phyloP scores from a whole-genome alignment of 2,113 vertebrate species.

The Dasyprocta punctata region DNA sequence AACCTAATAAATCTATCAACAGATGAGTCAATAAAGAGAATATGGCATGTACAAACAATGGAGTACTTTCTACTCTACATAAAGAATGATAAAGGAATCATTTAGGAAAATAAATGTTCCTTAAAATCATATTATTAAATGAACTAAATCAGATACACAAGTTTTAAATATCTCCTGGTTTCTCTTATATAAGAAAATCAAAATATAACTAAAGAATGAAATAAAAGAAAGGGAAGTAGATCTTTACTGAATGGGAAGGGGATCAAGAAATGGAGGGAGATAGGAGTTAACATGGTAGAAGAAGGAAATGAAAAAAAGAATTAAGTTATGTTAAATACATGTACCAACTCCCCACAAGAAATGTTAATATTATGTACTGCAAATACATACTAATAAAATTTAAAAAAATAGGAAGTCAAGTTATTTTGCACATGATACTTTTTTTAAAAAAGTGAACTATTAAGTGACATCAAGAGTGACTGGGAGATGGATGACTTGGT shows the following conservation, averaged over 20 bases:
- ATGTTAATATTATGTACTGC: neutral
- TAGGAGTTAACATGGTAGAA: neutral
- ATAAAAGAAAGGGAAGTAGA: neutral
- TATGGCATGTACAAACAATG: neutral
- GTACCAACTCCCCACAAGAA: neutral
- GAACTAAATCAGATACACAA: neutral
- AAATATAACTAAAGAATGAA: neutral
- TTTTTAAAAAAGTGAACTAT: neutral
- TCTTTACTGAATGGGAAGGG: neutral
- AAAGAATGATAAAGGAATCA: neutral
- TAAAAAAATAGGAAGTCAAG: neutral
- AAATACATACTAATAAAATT: neutral
- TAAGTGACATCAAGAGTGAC: neutral
- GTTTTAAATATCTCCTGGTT: neutral
- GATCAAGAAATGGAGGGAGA: neutral
- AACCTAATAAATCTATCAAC: neutral
- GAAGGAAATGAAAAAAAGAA: neutral
- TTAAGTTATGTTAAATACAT: neutral
- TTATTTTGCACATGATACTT: neutral
- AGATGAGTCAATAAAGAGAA: neutral
- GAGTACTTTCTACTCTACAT: neutral
- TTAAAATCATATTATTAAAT: neutral
- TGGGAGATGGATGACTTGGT: neutral
- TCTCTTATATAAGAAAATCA: neutral
- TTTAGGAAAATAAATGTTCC: neutral